phyloP scores from a whole-genome alignment of 2,797 vertebrate species.

The Todus mexicanus region DNA sequence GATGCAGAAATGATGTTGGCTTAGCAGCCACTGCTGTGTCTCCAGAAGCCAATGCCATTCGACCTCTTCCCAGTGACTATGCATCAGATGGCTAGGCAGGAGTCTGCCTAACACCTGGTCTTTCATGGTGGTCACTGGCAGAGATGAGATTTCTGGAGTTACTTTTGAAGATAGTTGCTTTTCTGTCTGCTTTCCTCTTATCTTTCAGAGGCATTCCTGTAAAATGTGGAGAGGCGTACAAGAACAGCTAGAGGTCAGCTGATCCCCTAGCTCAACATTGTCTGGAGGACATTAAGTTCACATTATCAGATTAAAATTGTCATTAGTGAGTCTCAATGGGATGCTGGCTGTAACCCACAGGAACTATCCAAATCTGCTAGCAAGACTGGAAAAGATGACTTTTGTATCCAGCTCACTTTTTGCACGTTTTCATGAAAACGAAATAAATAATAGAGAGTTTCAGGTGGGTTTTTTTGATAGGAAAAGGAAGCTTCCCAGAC shows the following conservation, averaged over 20 bases:
- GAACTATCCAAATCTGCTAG: neutral
- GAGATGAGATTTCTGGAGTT: neutral
- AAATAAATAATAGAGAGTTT: neutral
- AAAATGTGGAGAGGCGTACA: neutral
- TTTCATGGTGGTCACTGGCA: neutral
- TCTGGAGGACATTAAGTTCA: neutral
- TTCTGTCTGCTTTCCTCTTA: neutral
- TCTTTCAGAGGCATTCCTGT: neutral
- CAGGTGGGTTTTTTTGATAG: neutral
- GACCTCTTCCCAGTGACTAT: fast-evolving
- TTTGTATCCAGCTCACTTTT: neutral
- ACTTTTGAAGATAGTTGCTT: neutral
- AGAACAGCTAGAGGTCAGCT: neutral
- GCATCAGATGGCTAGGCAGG: fast-evolving
- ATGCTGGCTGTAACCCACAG: neutral
- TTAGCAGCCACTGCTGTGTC: neutral
- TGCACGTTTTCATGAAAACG: neutral
- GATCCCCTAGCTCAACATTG: neutral
- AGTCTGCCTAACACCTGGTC: neutral
- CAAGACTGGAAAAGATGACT: neutral
- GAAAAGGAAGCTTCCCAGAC: neutral
- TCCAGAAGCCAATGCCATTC: neutral
- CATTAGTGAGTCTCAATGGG: neutral
- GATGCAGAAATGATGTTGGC: neutral
- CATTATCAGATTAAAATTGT: neutral